Percentiles rank a stretch among this genome's conserved stretches.
Evolutionary conservation across 30 jellyfish, hydroid and myxozoan genomes (phyloP).

Genomic region (Sanderia malayensis): DNA sequence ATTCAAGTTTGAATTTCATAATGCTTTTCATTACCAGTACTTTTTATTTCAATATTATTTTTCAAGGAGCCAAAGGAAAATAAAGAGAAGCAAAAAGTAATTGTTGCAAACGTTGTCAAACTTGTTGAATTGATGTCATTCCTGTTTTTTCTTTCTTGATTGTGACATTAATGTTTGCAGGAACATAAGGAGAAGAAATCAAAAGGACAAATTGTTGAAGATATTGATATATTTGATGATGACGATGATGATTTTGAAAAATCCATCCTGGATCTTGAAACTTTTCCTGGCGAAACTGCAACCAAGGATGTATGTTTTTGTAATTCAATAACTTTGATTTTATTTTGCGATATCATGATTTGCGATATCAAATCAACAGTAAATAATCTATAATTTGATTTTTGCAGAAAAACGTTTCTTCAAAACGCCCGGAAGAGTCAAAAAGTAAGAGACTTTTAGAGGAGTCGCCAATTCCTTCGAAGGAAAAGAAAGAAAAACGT

Average conservation of each 20-base stretch:
- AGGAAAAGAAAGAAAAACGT: neutral
- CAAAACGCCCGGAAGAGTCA: slow-evolving; percentile 1
- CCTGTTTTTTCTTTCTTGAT: neutral
- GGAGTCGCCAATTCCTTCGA: slow-evolving; percentile 34
- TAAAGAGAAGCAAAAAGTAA: too few relatives aligned
- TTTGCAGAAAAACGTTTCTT: neutral
- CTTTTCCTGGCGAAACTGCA: neutral
- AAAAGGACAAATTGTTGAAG: neutral
- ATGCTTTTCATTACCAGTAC: neutral
- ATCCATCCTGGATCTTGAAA: slow-evolving; percentile 19
- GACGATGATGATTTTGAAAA: slow-evolving; percentile 47
- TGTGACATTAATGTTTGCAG: neutral
- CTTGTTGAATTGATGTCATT: neutral
- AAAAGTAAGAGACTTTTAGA: neutral
- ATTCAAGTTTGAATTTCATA: neutral
- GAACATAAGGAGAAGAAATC: neutral
- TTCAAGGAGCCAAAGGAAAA: neutral
- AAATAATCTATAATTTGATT: neutral
- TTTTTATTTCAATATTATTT: neutral
- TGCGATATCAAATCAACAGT: neutral
- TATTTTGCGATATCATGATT: neutral
- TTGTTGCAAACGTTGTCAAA: too few relatives aligned
- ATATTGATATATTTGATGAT: neutral
- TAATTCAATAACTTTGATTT: neutral
- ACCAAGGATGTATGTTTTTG: neutral